Base-by-base conservation (phyloP, 2,113 vertebrate genomes). In the Siniperca chuatsi region DNA sequence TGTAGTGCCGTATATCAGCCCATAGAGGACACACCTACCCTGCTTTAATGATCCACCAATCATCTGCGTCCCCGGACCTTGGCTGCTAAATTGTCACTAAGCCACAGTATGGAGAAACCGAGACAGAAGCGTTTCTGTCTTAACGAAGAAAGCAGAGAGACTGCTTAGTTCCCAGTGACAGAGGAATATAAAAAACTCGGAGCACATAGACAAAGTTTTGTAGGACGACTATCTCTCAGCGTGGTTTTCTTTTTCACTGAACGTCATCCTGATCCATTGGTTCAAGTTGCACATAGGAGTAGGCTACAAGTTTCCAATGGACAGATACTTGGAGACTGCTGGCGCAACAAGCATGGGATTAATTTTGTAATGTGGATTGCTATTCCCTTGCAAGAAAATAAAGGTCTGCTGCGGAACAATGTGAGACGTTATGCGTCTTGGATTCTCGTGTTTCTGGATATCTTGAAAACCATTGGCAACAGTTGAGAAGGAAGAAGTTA, bases 361-460 rank as follows among this genome's bases (percentile, higher is more conserved):
- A 94, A 91, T 89, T 88, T 75, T 94, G 93, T 95, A 94, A 96
- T 96, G 95, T 93, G 95, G 94, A 95, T 94, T 93, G 93, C 84
- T 83, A 91, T 57, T 83, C n/a, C 77, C 20, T 71, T 77, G 85
- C 92, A 94, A 82, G 90, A 91, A 89, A 90, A 84, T 82, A 85
- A 86, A 88, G 84, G 82, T 90, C 87, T 88, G 82, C 85, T 87
- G 82, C 89, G 92, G 91, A 95, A 95, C 91, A 93, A 96, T 95
- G 95, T 95, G 94, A 95, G 80, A 87, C 88, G 92, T 83, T 88
- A 74, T 78, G 91, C 93, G 64, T 95, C 93, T 86, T 94, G 95
- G 96, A 93, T 95, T 87, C 84, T 96, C 89, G 87, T 93, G 73
- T 96, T 95, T 95, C 86, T 95, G 96, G 93, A 95, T 95, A 94